A percentile compares a stretch with the other conserved stretches of the same genome.
Evolutionary conservation across 2,797 vertebrate species (phyloP).

Genomic region (Gouania willdenowi): DNA sequence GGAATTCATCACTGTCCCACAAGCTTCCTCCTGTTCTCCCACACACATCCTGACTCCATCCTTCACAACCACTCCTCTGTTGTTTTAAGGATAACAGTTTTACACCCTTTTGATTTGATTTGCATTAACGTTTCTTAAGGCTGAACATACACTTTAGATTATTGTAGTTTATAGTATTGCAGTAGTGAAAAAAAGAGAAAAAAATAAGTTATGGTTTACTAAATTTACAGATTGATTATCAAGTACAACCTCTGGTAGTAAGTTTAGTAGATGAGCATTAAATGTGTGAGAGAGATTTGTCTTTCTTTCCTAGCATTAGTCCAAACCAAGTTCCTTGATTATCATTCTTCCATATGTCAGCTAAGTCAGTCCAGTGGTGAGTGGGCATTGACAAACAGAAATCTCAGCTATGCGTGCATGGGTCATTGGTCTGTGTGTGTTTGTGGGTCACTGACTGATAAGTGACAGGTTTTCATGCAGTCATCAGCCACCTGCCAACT

Average conservation of each 20-base stretch:
- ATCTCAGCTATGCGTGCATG: constrained; percentile 14
- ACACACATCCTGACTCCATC: constrained; percentile 38
- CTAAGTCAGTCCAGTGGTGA: no score
- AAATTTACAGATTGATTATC: no score
- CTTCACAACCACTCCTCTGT: constrained; percentile 34
- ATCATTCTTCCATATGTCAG: constrained; percentile 3
- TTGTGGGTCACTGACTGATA: constrained; percentile 31
- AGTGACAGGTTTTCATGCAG: constrained; percentile 30
- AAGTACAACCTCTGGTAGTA: no score
- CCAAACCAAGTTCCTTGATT: neutral
- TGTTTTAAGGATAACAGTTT: constrained; percentile 21
- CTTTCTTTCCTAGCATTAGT: no score
- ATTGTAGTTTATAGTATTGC: no score
- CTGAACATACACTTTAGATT: no score
- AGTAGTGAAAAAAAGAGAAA: no score
- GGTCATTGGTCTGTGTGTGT: constrained; percentile 5
- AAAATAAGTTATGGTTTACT: no score
- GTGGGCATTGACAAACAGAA: constrained; percentile 5
- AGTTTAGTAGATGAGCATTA: no score
- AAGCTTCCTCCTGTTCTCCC: constrained; percentile 29
- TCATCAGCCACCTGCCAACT: constrained; percentile 31
- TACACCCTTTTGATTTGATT: constrained; percentile 11
- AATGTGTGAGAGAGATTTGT: no score
- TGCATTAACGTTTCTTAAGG: constrained; percentile 8
- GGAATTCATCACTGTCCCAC: constrained; percentile 38